These are phyloP conservation scores for Lamprologus lemairii DNA, from an alignment of 2,113 vertebrate genomes.

Conservation along the genomic window DNA sequence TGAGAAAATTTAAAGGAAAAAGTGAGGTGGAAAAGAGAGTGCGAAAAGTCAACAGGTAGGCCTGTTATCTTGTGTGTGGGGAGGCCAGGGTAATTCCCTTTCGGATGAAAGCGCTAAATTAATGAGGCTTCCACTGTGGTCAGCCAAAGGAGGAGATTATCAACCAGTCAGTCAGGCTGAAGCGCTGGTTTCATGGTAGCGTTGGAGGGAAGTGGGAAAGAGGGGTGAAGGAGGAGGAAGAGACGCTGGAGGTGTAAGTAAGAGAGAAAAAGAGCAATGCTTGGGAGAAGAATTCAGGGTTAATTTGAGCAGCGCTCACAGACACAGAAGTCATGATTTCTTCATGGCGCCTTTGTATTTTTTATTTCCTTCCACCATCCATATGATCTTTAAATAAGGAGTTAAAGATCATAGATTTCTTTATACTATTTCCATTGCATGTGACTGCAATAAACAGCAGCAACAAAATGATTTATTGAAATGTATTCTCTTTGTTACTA, in stretches of 20 bases:
- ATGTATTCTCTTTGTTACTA: not conserved
- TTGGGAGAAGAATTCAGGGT: not conserved
- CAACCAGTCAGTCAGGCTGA: constrained; percentile 4
- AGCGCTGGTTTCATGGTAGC: constrained; percentile 23
- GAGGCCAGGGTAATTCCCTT: not conserved
- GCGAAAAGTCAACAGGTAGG: constrained; percentile 19
- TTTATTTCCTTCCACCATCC: not conserved
- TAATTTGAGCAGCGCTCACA: not conserved
- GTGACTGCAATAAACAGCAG: not conserved
- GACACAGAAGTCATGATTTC: not conserved
- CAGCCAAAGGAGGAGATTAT: constrained; percentile 42
- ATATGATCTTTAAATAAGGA: not conserved
- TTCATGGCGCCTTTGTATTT: not conserved
- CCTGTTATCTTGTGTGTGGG: not conserved
- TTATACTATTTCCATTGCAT: not conserved
- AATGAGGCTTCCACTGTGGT: constrained; percentile 32
- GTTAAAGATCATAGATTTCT: not conserved
- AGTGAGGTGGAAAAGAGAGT: not conserved
- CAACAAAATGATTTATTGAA: not conserved
- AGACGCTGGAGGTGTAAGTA: not conserved
- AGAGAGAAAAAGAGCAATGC: not conserved
- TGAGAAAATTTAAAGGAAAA: not conserved
- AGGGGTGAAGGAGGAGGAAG: not conserved
- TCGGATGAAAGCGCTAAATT: constrained; percentile 16
- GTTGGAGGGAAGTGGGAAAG: not conserved